phyloP scores from a whole-genome alignment of 2,113 vertebrate genomes.

The Gallinago media region DNA sequence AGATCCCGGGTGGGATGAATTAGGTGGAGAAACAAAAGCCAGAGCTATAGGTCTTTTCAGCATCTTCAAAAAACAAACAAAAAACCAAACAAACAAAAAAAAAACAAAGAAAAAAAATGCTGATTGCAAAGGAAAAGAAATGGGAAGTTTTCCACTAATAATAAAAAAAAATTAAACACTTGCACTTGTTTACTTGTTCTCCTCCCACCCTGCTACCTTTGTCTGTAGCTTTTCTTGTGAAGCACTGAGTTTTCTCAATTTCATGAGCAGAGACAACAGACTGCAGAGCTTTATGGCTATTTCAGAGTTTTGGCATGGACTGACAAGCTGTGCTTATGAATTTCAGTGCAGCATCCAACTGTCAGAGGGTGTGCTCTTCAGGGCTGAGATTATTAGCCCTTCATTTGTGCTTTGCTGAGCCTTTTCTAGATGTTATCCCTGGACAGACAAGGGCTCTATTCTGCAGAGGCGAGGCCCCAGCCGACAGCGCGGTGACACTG shows the following conservation, averaged over 20 bases:
- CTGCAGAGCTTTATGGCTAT: not conserved
- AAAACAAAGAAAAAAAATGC: too few species aligned
- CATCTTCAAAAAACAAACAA: not conserved
- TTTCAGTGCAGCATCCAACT: not conserved
- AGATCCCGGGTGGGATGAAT: not conserved
- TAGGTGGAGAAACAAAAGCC: not conserved
- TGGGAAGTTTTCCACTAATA: not conserved
- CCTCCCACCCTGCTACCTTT: not conserved
- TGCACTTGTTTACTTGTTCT: not conserved
- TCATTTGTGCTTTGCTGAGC: not conserved
- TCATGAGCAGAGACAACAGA: not conserved
- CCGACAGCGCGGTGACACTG: not conserved
- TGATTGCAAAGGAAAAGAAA: not conserved
- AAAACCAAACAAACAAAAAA: too few species aligned
- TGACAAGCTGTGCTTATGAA: not conserved
- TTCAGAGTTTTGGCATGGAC: not conserved
- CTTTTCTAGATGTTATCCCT: not conserved
- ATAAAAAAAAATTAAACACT: not conserved
- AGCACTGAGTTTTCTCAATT: not conserved
- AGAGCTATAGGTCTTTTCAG: not conserved
- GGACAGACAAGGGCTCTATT: not conserved
- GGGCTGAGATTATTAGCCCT: not conserved
- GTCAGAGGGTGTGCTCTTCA: not conserved
- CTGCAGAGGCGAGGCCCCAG: fast-evolving
- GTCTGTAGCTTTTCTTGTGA: not conserved